Percentiles rank a stretch among this genome's conserved stretches.
Evolutionary conservation across 2,797 vertebrate species (phyloP).

Genomic region (Phalanger gymnotis): DNA sequence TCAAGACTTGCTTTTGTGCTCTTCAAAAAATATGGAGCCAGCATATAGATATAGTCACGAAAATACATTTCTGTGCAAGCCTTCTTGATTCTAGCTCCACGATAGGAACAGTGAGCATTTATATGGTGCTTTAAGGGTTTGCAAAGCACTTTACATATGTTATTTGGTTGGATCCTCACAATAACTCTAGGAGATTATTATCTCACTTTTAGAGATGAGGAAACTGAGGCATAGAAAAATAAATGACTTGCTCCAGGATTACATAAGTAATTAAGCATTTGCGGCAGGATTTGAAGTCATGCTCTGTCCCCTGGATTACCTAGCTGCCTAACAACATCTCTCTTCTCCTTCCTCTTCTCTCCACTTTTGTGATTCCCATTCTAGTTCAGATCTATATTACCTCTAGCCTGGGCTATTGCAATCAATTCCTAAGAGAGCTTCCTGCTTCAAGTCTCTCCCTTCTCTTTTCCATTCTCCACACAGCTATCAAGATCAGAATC

Average conservation of each 20-base stretch:
- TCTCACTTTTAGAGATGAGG: background rate
- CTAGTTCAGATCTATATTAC: background rate
- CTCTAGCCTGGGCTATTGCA: background rate
- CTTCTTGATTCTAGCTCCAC: background rate
- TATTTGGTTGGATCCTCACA: background rate
- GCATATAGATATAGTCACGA: background rate
- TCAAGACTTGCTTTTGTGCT: slow-evolving; percentile 28
- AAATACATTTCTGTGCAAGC: background rate
- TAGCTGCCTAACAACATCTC: background rate
- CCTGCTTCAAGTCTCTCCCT: background rate
- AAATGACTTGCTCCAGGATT: background rate
- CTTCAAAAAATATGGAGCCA: background rate
- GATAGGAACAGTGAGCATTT: background rate
- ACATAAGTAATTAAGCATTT: background rate
- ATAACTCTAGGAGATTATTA: background rate
- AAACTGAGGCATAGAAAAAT: background rate
- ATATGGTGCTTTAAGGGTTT: background rate
- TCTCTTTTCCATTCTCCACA: background rate
- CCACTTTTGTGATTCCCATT: background rate
- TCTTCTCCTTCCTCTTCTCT: background rate
- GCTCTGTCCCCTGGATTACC: too few species aligned
- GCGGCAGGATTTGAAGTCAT: background rate
- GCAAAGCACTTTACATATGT: background rate
- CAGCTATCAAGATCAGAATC: background rate
- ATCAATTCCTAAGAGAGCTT: background rate